These are phyloP conservation scores for Ladona fulva DNA, from an alignment of 1,140 invertebrate genomes.

Conservation along the genomic window DNA sequence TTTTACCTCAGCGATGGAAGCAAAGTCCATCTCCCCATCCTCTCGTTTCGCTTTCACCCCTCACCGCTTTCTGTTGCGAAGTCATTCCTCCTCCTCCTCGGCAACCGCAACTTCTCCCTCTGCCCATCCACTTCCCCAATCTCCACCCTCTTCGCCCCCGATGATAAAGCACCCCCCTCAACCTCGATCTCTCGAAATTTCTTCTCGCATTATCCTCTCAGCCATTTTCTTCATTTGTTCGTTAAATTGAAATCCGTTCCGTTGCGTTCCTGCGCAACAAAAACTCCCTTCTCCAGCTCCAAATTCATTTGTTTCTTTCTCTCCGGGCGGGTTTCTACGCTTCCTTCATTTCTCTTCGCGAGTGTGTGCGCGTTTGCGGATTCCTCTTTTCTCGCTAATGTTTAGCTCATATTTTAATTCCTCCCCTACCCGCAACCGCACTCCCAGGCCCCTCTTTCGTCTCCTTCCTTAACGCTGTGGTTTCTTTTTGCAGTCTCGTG, in stretches of 20 bases:
- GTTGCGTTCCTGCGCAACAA: not conserved
- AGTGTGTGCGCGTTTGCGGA: too few species aligned
- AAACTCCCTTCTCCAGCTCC: not conserved
- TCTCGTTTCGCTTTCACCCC: too few species aligned
- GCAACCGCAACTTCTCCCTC: not conserved
- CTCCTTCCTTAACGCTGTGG: too few species aligned
- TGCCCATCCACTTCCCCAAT: not conserved
- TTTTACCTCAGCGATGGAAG: too few species aligned
- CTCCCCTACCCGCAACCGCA: too few species aligned
- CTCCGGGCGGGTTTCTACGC: too few species aligned
- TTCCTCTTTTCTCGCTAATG: too few species aligned
- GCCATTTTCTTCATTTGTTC: slow-evolving; percentile 9
- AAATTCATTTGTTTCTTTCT: not conserved
- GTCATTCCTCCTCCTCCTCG: not conserved
- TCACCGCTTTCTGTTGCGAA: too few species aligned
- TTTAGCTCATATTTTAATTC: too few species aligned
- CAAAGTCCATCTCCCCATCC: too few species aligned
- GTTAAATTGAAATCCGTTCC: not conserved
- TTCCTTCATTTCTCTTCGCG: not conserved
- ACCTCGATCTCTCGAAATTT: not conserved
- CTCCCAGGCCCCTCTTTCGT: too few species aligned
- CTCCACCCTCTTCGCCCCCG: not conserved
- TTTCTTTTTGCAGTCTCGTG: too few species aligned
- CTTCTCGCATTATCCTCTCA: not conserved
- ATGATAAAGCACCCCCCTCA: not conserved